A percentile compares a stretch with the other conserved stretches of the same genome.
Evolutionary conservation across 2,797 vertebrate genomes (phyloP).

Genomic region (Anniella stebbinsi): DNA sequence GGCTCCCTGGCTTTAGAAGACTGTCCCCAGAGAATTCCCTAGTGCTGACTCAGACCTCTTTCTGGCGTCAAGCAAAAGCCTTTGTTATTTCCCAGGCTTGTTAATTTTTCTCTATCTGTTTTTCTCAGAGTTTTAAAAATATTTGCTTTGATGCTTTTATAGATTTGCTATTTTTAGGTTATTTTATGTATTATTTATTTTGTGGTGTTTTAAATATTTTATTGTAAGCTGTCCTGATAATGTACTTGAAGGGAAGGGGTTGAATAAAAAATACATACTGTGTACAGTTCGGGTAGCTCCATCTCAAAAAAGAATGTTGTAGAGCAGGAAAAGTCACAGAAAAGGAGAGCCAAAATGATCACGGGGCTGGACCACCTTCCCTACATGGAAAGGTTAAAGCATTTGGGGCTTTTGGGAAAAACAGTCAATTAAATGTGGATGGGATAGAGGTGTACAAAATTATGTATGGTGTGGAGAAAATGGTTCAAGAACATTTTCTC

Average conservation of each 20-base stretch:
- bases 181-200: constrained; percentile 16
- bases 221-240: background rate
- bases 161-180: background rate
- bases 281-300: background rate
- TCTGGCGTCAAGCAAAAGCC: background rate
- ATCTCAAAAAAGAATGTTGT: background rate
- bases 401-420: background rate
- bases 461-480: background rate
- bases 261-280: background rate
- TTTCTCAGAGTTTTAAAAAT: background rate
- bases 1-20: constrained; percentile 1
- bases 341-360: background rate
- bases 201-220: constrained; percentile 18
- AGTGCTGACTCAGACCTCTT: background rate
- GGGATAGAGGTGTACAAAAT: background rate
- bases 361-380: background rate
- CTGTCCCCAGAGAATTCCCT: background rate
- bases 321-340: background rate
- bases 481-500: background rate
- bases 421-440: background rate
- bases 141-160: background rate
- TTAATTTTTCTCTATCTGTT: background rate
- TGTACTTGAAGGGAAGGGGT: background rate
- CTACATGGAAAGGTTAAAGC: background rate
- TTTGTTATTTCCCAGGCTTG: background rate